Evolutionary conservation across 1,140 invertebrate genomes (phyloP).

Genomic region (Lasioglossum baleicum): DNA sequence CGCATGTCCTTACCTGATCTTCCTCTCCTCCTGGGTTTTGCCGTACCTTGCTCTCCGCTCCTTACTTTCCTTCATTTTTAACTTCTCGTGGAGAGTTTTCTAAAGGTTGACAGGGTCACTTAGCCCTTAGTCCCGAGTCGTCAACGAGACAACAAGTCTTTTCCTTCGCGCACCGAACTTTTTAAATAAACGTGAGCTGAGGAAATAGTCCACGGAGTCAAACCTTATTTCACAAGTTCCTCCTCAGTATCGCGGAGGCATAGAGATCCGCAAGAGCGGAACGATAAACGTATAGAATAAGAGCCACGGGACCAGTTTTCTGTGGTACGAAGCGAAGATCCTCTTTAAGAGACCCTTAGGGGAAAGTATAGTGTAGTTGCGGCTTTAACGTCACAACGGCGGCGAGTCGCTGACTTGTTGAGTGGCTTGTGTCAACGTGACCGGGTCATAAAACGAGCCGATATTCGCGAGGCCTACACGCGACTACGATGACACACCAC

Average conservation of each 20-base stretch:
- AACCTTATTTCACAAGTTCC: too few relatives aligned
- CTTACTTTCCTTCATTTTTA: too few relatives aligned
- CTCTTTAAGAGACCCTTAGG: slow-evolving; percentile 61
- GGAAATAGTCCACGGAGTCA: too few relatives aligned
- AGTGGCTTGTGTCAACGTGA: slow-evolving; percentile 67
- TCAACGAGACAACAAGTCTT: too few relatives aligned
- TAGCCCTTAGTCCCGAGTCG: too few relatives aligned
- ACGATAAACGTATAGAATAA: slow-evolving; percentile 13
- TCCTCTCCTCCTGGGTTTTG: too few relatives aligned
- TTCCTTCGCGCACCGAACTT: too few relatives aligned
- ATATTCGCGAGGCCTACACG: slow-evolving; percentile 44
- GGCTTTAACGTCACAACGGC: slow-evolving; percentile 61
- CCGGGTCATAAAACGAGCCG: slow-evolving; percentile 60
- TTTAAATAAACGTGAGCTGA: too few relatives aligned
- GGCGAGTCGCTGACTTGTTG: slow-evolving; percentile 67
- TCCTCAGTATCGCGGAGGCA: background rate
- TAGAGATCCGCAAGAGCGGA: background rate
- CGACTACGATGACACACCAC: slow-evolving; percentile 7
- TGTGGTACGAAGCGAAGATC: slow-evolving; percentile 33
- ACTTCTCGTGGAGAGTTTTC: too few relatives aligned
- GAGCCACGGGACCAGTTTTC: background rate
- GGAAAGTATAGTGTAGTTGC: slow-evolving; percentile 54
- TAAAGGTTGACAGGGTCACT: too few relatives aligned
- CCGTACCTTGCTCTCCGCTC: too few relatives aligned
- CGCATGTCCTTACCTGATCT: too few relatives aligned